A percentile compares a stretch with the other conserved stretches of the same genome.
phyloP scores from a whole-genome alignment of 2,113 vertebrate species.

The Apaloderma vittatum region DNA sequence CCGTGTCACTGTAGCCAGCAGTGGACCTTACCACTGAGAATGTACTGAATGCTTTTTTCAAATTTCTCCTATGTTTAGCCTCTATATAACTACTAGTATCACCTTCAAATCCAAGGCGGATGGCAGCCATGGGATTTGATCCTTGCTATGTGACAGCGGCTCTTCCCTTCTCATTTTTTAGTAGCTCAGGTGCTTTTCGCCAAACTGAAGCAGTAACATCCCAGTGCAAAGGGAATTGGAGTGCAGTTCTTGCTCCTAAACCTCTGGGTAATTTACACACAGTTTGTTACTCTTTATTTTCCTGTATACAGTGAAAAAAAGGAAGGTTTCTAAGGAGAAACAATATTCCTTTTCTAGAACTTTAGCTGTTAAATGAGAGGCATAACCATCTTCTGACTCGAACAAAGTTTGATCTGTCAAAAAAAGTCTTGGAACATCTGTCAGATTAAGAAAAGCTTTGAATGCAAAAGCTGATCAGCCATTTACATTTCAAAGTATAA shows the following conservation, averaged over 20 bases:
- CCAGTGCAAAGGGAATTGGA: not conserved
- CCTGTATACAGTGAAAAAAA: not conserved
- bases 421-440: not conserved
- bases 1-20: not conserved
- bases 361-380: not conserved
- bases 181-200: not conserved
- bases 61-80: not conserved
- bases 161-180: not conserved
- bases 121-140: not conserved
- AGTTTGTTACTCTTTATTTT: not conserved
- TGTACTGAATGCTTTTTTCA: not conserved
- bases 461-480: not conserved
- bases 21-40: not conserved
- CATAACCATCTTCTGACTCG: not conserved
- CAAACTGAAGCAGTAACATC: not conserved
- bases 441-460: not conserved
- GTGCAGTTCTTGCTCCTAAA: not conserved
- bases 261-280: not conserved
- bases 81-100: not conserved
- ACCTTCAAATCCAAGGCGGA: not conserved
- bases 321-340: not conserved
- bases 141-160: rapidly evolving
- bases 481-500: not conserved
- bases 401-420: not conserved
- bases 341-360: not conserved